phyloP scores from a whole-genome alignment of 2,888 invertebrate species.

The Eutolmus rufibarbis region DNA sequence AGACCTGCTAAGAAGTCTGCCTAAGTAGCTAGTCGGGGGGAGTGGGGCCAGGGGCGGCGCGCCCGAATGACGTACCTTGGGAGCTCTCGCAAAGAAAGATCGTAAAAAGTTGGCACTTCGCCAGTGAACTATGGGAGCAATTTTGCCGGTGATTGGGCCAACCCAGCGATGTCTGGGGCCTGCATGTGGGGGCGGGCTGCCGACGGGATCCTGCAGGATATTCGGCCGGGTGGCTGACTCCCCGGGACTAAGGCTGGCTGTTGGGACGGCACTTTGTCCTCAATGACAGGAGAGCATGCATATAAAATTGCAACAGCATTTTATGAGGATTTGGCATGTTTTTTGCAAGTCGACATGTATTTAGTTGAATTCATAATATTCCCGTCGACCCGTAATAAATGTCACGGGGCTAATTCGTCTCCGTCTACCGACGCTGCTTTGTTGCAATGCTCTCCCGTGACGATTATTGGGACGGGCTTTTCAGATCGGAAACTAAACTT shows the following conservation, averaged over 20 bases:
- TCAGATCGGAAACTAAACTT: not conserved
- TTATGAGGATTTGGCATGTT: conserved; percentile 18
- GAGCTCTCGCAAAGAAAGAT: not conserved
- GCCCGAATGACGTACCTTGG: conserved; percentile 13
- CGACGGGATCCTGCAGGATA: not conserved
- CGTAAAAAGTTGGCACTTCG: conserved; percentile 32
- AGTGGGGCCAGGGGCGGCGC: not conserved
- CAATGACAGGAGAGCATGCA: conserved; percentile 24
- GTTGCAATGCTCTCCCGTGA: not conserved
- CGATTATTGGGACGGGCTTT: not conserved
- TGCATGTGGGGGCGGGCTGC: not conserved
- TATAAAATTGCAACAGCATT: conserved; percentile 17
- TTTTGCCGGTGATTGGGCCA: conserved; percentile 42
- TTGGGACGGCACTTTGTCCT: conserved; percentile 18
- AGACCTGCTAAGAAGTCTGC: not conserved
- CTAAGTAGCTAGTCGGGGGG: not conserved
- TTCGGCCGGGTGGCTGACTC: not conserved
- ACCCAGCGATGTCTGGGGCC: not conserved
- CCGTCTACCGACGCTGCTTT: not conserved
- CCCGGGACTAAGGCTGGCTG: not conserved
- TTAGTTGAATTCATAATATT: conserved; percentile 19
- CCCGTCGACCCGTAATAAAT: not conserved
- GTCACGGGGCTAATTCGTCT: not conserved
- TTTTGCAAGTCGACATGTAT: conserved; percentile 29
- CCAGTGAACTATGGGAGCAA: conserved; percentile 41